These are phyloP conservation scores for Tiliacea citrago DNA, from an alignment of 2,888 invertebrate genomes.

Conservation along the genomic window DNA sequence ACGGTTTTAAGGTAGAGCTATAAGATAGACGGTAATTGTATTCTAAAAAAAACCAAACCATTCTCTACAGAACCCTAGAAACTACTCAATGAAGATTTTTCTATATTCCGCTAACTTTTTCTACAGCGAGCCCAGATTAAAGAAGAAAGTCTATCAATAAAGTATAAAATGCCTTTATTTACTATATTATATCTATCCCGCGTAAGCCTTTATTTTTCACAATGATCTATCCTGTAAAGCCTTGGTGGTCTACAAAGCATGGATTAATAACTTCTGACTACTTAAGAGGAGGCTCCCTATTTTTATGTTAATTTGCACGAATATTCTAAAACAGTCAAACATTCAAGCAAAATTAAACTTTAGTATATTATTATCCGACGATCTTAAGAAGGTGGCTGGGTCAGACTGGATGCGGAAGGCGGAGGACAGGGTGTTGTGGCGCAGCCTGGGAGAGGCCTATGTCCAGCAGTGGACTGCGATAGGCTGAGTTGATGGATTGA, in stretches of 20 bases:
- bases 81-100: not conserved
- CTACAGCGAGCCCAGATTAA: conserved; percentile 22
- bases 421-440: too few species aligned
- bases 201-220: conserved; percentile 18
- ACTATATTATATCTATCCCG: conserved; percentile 19
- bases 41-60: not conserved
- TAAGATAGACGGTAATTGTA: not conserved
- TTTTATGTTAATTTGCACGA: too few species aligned
- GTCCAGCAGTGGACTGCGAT: too few species aligned
- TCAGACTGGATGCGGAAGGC: too few species aligned
- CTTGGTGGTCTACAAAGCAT: not conserved
- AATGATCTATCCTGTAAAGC: conserved; percentile 9
- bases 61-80: not conserved
- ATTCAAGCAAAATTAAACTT: too few species aligned
- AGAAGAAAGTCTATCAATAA: conserved; percentile 27
- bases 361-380: too few species aligned
- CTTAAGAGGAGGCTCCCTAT: too few species aligned
- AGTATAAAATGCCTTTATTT: conserved; percentile 9
- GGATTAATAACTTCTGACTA: not conserved
- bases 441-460: too few species aligned
- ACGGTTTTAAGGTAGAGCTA: not conserved
- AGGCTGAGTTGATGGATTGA: too few species aligned
- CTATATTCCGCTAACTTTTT: conserved; percentile 23
- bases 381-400: too few species aligned
- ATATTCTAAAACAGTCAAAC: too few species aligned